Base-by-base conservation (phyloP, 92 coral and sea anemone genomes). In the Heteractis magnifica region DNA sequence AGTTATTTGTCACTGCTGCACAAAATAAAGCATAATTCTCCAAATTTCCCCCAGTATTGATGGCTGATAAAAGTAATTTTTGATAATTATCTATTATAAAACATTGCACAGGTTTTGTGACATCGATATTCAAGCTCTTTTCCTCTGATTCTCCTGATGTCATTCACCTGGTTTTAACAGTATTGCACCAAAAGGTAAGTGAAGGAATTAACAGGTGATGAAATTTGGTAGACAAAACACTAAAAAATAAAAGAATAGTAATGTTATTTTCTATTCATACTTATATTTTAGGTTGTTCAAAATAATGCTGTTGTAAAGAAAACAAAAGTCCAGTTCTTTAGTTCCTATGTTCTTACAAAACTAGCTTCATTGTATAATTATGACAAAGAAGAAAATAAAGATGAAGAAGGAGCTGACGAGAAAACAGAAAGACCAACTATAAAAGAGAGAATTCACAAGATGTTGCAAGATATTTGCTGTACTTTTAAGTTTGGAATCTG, bases 401-500 rank as follows among this genome's bases (percentile, higher is more conserved):
- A 50, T 2, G 78, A 56, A 53, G 81, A 49, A 19, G 87, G 52
- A 55, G 51, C n/a, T n/a, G n/a, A 76, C 52, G 76, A 80, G 4
- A 34, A 34, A 34, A 34, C 44, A 34, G 89, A 71, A 65, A 72
- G 44, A 44, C 51, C 49, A 15, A 49, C 83, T 44, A 78, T 97
- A 48, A 86, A 89, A 70, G 90, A 90, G 18, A 79, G 72, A 73
- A 75, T 86, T 14, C 96, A 94, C 34, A 75, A 82, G 14, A 64
- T 97, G 49, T 82, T 97, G 48, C 82, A 90, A 44, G 92, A 90
- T 56, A 81, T 94, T 49, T 94, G 99, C 84, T 87, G 93, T 77
- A 89, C 99, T 51, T 94, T 94, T 56, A 88, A 91, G 84, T 68
- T 77, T 92, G 99, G 99, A 16, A 89, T 97, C 77, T 91, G 97